A percentile compares a stretch with the other conserved stretches of the same genome.
phyloP scores from a whole-genome alignment of 2,797 vertebrate species.

The Trematomus bernacchii region DNA sequence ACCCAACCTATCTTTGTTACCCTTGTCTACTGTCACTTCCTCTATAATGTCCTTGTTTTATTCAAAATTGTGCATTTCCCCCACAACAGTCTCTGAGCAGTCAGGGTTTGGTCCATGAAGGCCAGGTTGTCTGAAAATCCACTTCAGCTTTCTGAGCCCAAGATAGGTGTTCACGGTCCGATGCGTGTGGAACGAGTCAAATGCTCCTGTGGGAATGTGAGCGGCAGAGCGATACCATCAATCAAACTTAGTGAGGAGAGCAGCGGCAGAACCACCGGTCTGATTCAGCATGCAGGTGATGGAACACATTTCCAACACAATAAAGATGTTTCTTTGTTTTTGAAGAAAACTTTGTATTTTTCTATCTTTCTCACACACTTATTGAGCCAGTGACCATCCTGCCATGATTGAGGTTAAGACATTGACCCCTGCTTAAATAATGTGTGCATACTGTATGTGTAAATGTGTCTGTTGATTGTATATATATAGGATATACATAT shows the following conservation, averaged over 20 bases:
- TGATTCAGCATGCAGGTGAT: constrained; percentile 31
- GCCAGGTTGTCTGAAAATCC: constrained; percentile 49
- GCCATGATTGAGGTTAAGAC: constrained; percentile 3
- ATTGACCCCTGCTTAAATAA: constrained; percentile 19
- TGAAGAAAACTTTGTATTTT: neutral
- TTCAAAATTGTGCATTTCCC: constrained; percentile 10
- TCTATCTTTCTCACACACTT: neutral
- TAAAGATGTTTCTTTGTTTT: neutral
- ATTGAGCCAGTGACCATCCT: constrained; percentile 12
- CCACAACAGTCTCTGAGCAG: constrained; percentile 11
- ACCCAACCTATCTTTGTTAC: neutral
- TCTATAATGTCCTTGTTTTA: neutral
- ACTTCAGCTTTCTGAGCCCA: constrained; percentile 43
- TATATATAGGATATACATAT: no score
- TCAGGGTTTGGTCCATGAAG: constrained; percentile 19
- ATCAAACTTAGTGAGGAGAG: constrained; percentile 62
- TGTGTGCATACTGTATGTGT: no score
- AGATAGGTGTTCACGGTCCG: constrained; percentile 50
- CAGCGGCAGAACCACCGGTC: constrained; percentile 31
- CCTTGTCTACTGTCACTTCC: neutral
- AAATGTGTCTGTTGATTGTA: no score
- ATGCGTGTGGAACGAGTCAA: constrained; percentile 46
- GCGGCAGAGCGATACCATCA: constrained; percentile 58
- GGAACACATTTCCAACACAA: constrained; percentile 31
- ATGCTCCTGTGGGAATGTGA: constrained; percentile 52